phyloP scores from a whole-genome alignment of 2,888 invertebrate genomes.

The Diaphora mendica region DNA sequence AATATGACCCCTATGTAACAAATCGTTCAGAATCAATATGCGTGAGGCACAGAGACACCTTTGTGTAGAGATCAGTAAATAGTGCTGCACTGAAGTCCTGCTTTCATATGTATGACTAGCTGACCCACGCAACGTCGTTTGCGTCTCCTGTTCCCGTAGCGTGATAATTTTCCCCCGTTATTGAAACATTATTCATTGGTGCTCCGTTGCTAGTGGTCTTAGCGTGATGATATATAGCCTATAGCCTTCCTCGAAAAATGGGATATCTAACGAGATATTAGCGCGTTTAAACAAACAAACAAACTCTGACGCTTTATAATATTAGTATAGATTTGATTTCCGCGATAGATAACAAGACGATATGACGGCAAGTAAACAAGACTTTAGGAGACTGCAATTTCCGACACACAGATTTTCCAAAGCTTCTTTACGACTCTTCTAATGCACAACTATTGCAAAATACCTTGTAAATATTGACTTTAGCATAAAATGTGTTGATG shows the following conservation, averaged over 20 bases:
- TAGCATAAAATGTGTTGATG: constrained; percentile 59
- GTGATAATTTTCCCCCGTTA: too few relatives aligned
- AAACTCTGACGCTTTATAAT: too few relatives aligned
- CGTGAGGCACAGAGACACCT: neutral
- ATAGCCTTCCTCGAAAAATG: too few relatives aligned
- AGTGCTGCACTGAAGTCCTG: neutral
- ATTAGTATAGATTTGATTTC: neutral
- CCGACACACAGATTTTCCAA: neutral
- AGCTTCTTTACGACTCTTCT: constrained; percentile 42
- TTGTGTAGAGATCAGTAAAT: neutral
- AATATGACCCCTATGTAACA: neutral
- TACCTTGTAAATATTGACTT: constrained; percentile 52
- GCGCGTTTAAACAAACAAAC: too few relatives aligned
- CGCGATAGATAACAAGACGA: neutral
- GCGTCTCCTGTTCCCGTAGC: too few relatives aligned
- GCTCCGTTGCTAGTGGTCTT: too few relatives aligned
- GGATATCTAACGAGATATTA: too few relatives aligned
- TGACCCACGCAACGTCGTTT: too few relatives aligned
- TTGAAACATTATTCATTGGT: too few relatives aligned
- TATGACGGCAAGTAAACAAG: neutral
- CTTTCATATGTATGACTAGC: neutral
- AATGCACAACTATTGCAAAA: constrained; percentile 56
- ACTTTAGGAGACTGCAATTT: neutral
- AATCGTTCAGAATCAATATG: neutral
- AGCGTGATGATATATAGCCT: too few relatives aligned